phyloP scores from a whole-genome alignment of 2,797 vertebrate species.

The Enteromius radiatus region DNA sequence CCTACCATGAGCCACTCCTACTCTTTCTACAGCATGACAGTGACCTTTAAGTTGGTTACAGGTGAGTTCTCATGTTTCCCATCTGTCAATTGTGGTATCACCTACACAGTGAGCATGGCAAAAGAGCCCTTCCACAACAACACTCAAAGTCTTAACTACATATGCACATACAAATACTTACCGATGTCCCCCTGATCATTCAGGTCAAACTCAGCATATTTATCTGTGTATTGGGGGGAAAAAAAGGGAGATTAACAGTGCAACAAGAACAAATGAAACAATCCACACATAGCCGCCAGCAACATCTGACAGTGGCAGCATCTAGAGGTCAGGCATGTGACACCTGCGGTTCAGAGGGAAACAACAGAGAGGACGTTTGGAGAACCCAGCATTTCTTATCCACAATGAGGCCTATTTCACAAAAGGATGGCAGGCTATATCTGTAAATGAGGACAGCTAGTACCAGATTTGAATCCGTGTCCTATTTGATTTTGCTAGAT shows the following conservation, averaged over 20 bases:
- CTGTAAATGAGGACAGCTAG: constrained; percentile 37
- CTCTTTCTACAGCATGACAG: background rate
- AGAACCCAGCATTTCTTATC: background rate
- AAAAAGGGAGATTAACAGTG: background rate
- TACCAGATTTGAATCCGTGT: background rate
- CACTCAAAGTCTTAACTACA: constrained; percentile 29
- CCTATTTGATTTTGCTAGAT: constrained; percentile 14
- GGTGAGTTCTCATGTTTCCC: constrained; percentile 35
- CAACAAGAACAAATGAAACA: constrained; percentile 34
- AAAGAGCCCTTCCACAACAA: background rate
- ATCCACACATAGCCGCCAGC: constrained; percentile 62
- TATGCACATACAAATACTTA: constrained; percentile 75
- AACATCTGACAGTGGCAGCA: constrained; percentile 61
- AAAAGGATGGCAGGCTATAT: constrained; percentile 19
- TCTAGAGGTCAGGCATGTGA: constrained; percentile 48
- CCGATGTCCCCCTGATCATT: constrained; percentile 97
- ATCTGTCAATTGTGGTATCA: constrained; percentile 50
- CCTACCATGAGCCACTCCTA: background rate
- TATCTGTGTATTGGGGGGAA: constrained; percentile 81
- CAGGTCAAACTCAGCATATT: constrained; percentile 97
- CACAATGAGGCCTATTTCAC: constrained; percentile 4
- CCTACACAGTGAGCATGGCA: constrained; percentile 56
- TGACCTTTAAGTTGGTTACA: background rate
- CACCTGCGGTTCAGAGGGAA: constrained; percentile 57
- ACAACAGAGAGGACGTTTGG: background rate